Percentiles rank a stretch among this genome's conserved stretches.
phyloP scores from a whole-genome alignment of 2,888 invertebrate species.

The Leucoptera coffeella region DNA sequence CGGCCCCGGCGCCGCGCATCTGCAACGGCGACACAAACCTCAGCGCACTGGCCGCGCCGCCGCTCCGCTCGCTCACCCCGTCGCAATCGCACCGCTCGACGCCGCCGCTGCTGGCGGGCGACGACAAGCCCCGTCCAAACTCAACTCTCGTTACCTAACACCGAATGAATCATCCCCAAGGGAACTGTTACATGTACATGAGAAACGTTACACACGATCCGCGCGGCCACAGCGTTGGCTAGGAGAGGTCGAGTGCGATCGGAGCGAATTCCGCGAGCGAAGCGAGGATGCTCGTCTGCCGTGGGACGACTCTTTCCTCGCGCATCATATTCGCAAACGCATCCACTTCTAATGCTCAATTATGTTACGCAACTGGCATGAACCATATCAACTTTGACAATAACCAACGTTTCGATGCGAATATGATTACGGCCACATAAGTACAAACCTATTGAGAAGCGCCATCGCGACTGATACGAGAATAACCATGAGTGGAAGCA shows the following conservation, averaged over 20 bases:
- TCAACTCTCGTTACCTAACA: too few species aligned
- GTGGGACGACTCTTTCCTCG: constrained; percentile 1
- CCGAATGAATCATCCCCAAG: too few species aligned
- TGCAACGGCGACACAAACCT: constrained; percentile 47
- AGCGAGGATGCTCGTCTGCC: constrained; percentile 19
- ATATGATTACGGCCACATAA: neutral
- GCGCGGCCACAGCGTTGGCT: constrained; percentile 27
- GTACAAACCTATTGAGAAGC: constrained; percentile 2
- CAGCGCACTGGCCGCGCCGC: constrained; percentile 33
- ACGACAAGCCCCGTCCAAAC: neutral
- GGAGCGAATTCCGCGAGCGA: constrained; percentile 36
- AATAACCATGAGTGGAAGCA: too few species aligned
- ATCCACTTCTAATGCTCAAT: too few species aligned
- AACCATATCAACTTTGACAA: too few species aligned
- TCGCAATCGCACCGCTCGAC: constrained; percentile 42
- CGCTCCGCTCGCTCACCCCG: constrained; percentile 19
- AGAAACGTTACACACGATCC: constrained; percentile 16
- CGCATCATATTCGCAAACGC: neutral
- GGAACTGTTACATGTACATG: neutral
- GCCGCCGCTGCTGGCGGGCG: constrained; percentile 12
- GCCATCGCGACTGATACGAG: too few species aligned
- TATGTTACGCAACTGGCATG: too few species aligned
- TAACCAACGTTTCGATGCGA: too few species aligned
- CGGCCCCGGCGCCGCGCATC: constrained; percentile 33
- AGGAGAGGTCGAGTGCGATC: constrained; percentile 49